These are phyloP conservation scores for Premnoplex brunnescens DNA, from an alignment of 2,797 vertebrate species.

Conservation along the genomic window DNA sequence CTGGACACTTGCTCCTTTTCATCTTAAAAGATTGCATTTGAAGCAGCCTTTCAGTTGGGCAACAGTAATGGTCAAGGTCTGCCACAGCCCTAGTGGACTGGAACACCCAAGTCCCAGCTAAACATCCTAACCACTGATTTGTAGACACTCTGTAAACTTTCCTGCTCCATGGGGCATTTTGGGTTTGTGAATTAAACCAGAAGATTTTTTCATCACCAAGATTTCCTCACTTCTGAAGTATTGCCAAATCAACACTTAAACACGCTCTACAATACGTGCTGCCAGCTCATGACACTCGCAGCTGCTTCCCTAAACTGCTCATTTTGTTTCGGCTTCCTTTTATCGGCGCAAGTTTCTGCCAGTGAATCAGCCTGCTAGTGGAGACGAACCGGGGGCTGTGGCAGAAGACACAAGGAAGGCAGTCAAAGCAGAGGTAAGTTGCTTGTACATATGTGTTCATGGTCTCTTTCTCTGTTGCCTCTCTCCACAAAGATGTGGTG, in stretches of 20 bases:
- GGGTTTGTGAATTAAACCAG: not conserved
- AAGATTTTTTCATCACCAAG: not conserved
- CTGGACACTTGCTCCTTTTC: not conserved
- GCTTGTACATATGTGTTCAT: not conserved
- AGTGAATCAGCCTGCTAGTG: slow-evolving; percentile 45
- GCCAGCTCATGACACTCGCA: slow-evolving; percentile 29
- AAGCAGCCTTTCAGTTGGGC: not conserved
- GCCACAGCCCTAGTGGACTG: not conserved
- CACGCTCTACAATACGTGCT: not conserved
- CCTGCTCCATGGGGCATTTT: not conserved
- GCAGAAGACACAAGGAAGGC: not conserved
- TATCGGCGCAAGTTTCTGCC: not conserved
- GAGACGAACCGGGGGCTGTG: not conserved
- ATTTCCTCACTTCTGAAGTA: slow-evolving; percentile 25
- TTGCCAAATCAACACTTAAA: slow-evolving; percentile 10
- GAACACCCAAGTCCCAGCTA: not conserved
- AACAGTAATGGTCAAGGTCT: not conserved
- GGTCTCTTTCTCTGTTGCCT: not conserved
- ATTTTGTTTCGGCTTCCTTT: slow-evolving; percentile 51
- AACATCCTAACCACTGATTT: not conserved
- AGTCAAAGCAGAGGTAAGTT: slow-evolving; percentile 11
- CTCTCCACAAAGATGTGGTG: not conserved
- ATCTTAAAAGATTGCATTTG: not conserved
- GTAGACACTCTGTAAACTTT: not conserved
- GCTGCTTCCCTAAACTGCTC: slow-evolving; percentile 10